These are phyloP conservation scores for Chloroceryle aenea DNA, from an alignment of 2,113 vertebrate species.

Conservation along the genomic window DNA sequence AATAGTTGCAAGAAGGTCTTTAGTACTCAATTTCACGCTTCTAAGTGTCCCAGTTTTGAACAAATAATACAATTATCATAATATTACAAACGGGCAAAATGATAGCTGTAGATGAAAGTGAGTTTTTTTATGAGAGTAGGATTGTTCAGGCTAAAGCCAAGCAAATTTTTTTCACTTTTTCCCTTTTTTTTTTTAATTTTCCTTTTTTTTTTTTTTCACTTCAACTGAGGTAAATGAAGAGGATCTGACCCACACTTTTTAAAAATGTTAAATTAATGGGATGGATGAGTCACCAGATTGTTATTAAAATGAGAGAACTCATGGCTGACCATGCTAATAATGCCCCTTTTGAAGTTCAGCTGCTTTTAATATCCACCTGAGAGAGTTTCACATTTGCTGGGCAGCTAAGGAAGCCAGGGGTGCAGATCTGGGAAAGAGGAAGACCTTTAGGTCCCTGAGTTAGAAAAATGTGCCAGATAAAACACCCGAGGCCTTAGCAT, in stretches of 20 bases:
- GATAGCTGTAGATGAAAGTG: background rate
- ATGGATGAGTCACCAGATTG: conserved; percentile 41
- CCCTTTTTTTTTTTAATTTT: too few species aligned
- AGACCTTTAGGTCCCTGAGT: background rate
- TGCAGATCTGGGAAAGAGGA: background rate
- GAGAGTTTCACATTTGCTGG: background rate
- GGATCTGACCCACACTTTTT: background rate
- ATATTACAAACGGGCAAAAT: background rate
- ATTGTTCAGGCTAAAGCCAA: background rate
- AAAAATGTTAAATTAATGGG: conserved; percentile 21
- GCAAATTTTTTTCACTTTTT: background rate
- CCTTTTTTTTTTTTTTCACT: background rate
- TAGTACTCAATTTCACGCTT: background rate
- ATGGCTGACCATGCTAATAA: conserved; percentile 33
- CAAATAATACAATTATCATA: background rate
- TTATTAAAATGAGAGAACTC: conserved; percentile 42
- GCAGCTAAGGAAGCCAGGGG: background rate
- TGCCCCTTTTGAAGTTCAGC: background rate
- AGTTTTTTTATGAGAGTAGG: background rate
- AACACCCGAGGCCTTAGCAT: background rate
- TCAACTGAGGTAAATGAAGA: conserved; percentile 1
- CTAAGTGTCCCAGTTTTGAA: conserved; percentile 14
- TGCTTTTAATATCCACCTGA: background rate
- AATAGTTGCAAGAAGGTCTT: background rate
- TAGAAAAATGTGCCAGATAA: background rate